Base-by-base conservation (phyloP, 2,113 vertebrate species). In the Grallaria varia region DNA sequence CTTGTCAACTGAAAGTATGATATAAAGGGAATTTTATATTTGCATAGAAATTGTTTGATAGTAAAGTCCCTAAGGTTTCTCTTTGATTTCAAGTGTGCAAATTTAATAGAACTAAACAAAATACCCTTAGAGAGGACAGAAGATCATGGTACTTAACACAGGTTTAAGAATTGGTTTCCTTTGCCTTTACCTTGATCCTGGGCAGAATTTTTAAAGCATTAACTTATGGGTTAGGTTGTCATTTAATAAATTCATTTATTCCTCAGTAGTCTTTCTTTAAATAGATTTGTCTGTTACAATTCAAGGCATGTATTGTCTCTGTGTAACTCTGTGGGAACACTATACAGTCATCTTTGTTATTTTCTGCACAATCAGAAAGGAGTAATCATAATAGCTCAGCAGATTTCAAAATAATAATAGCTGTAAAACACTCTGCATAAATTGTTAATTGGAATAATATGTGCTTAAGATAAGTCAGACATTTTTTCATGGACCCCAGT, bases 361-460 rank as follows among this genome's bases (percentile, higher is more conserved):
- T 93, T 93, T 79, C 40, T 79, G 58, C 45, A 79, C 67, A 14
- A 94, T 87, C 73, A 96, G 30, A 66, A 93, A 87, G 6, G 8
- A 84, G 28, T 25, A 79, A 87, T 60, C 49, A 49, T 35, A 93
- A 79, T 87, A 91, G 31, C 45, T 79, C 74, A 91, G 58, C 58
- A 91, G 45, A 89, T 80, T 89, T 89, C 30, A 89, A 84, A 96
- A 82, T 63, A 89, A 21, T 69, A 91, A 66, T 53, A 84, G 28
- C 33, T 81, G n/a, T 55, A 69, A 87, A 92, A 68, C 17, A 91
- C 39, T 40, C 13, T 39, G 12, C 12, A 30, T 49, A 40, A 83
- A 33, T 37, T 87, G 45, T 69, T 96, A 87, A 96, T 42, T 79
- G 81, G 53, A 94, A 82, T 87, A 95, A 87, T 35, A 82, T 8